These are phyloP conservation scores for Chaenodraco wilsoni DNA, from an alignment of 2,797 vertebrate species.

Conservation along the genomic window DNA sequence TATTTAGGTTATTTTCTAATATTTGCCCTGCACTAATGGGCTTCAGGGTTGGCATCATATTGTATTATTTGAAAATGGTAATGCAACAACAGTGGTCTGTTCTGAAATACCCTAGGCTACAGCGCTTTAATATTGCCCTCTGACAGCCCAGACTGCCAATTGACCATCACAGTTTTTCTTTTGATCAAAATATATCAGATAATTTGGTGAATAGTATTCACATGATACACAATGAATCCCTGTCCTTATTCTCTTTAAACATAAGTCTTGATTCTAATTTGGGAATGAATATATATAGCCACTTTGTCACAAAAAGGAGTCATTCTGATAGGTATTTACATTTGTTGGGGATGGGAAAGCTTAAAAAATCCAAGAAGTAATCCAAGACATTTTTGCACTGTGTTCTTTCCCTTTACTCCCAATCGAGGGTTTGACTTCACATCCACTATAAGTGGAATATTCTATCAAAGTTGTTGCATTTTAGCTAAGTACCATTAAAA, in stretches of 20 bases:
- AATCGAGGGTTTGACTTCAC: conserved; percentile 31
- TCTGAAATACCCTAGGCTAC: conserved; percentile 9
- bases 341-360: neutral
- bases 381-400: conserved; percentile 1
- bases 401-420: conserved; percentile 13
- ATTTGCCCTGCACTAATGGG: conserved; percentile 5
- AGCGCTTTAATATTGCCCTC: conserved; percentile 20
- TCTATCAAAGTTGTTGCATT: conserved; percentile 59
- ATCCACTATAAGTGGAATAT: conserved; percentile 55
- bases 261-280: conserved; percentile 7
- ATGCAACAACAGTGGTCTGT: neutral
- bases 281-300: conserved; percentile 1
- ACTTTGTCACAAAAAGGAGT: neutral
- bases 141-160: neutral
- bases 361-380: conserved; percentile 6
- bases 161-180: conserved; percentile 20
- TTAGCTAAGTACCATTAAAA: conserved; percentile 48
- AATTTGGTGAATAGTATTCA: conserved; percentile 18
- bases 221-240: neutral
- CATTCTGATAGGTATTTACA: neutral
- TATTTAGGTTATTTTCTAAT: conserved; percentile 1
- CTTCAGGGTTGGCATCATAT: conserved; percentile 6
- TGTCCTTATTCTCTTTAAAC: neutral
- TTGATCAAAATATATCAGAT: conserved; percentile 17
- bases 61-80: conserved; percentile 19